A percentile compares a stretch with the other conserved stretches of the same genome.
Conservation (phyloP, 1,140 invertebrate genomes). For the Papilio xuthus region DNA sequence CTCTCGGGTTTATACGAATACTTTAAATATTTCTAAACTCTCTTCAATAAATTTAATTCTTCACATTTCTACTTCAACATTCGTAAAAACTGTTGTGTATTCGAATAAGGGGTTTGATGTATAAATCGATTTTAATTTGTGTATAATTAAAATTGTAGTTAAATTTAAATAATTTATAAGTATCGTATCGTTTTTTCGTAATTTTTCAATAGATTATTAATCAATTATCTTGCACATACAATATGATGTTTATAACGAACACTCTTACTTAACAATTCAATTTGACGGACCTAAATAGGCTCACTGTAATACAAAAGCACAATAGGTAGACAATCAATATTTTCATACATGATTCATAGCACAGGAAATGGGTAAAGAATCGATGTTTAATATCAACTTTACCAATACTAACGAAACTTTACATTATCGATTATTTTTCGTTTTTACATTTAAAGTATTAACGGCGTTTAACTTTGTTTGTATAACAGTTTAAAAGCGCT, state of each 20-base stretch:
- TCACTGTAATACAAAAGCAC: constrained; percentile 12
- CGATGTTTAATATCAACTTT: constrained; percentile 9
- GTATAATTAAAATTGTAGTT: no score
- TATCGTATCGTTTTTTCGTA: neutral
- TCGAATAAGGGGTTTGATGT: constrained; percentile 2
- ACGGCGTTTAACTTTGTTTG: neutral
- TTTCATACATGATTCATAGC: constrained; percentile 22
- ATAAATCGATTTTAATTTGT: constrained; percentile 21
- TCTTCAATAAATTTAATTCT: constrained; percentile 34
- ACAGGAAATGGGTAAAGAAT: constrained; percentile 1
- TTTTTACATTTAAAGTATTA: neutral
- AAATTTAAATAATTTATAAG: neutral
- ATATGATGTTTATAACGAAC: no score
- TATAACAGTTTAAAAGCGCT: neutral
- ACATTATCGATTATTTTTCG: neutral
- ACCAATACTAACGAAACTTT: neutral
- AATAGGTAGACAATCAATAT: constrained; percentile 9
- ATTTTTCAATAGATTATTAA: no score
- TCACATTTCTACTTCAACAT: constrained; percentile 18
- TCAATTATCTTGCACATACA: no score
- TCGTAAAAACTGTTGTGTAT: neutral
- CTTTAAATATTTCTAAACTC: constrained; percentile 37
- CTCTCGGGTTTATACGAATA: constrained; percentile 30
- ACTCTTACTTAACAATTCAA: neutral
- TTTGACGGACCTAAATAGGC: neutral